Evolutionary conservation across 2,888 invertebrate species (phyloP).

Genomic region (Hofmannophila pseudospretella): DNA sequence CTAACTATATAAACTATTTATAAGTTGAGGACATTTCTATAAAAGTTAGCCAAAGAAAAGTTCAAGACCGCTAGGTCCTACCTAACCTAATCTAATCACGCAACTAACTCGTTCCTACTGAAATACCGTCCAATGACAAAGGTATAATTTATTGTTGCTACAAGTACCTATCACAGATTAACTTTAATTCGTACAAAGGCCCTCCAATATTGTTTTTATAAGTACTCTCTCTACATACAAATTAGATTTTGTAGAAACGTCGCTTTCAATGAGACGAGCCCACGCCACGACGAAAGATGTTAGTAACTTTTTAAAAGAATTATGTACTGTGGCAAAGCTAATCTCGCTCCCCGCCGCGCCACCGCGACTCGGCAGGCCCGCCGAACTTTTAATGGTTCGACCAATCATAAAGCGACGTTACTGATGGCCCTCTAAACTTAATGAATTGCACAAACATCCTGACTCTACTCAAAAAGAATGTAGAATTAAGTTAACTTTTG

Average conservation of each 20-base stretch:
- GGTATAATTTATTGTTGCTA: too few species aligned
- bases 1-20: too few species aligned
- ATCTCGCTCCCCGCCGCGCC: constrained; percentile 18
- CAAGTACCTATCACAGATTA: too few species aligned
- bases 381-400: constrained; percentile 23
- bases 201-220: constrained; percentile 14
- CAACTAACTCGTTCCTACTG: too few species aligned
- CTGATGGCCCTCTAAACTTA: constrained; percentile 17
- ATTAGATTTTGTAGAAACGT: constrained; percentile 31
- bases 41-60: too few species aligned
- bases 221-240: constrained; percentile 33
- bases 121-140: too few species aligned
- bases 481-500: constrained; percentile 4
- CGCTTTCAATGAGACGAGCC: constrained; percentile 36
- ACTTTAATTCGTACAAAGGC: background rate
- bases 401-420: constrained; percentile 11
- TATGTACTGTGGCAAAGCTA: constrained; percentile 21
- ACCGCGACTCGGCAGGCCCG: constrained; percentile 11
- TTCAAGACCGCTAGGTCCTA: too few species aligned
- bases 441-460: constrained; percentile 7
- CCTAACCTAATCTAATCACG: too few species aligned
- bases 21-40: too few species aligned
- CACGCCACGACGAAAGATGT: constrained; percentile 31
- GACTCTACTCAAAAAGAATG: constrained; percentile 4
- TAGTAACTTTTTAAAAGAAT: constrained; percentile 41